Percentiles rank a stretch among this genome's conserved stretches.
These are phyloP conservation scores for Eutrigla gurnardus DNA, from an alignment of 2,797 vertebrate species.

Conservation along the genomic window DNA sequence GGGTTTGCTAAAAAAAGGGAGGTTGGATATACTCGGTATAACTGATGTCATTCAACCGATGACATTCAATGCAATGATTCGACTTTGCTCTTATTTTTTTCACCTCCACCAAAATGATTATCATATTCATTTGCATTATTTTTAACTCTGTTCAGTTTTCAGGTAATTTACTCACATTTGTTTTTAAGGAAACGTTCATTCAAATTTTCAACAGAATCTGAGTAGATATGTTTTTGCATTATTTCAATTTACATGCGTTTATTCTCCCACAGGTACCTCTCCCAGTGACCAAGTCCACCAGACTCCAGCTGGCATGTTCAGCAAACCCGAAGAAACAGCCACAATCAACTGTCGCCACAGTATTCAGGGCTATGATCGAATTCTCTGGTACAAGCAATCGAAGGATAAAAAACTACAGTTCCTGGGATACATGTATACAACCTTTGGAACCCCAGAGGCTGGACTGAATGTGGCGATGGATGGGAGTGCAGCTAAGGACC, in stretches of 20 bases:
- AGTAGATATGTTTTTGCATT: background rate
- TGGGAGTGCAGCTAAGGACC: constrained; percentile 27
- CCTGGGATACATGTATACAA: background rate
- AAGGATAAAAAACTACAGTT: background rate
- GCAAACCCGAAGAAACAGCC: background rate
- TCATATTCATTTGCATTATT: background rate
- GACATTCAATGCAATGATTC: background rate
- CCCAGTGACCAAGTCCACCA: background rate
- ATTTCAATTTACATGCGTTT: background rate
- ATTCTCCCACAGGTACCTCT: background rate
- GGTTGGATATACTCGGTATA: background rate
- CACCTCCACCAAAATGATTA: background rate
- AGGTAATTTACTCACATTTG: background rate
- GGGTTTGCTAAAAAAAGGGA: background rate
- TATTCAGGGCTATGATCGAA: background rate
- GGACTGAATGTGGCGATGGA: constrained; percentile 18
- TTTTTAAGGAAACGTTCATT: too few species aligned
- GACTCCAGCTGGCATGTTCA: background rate
- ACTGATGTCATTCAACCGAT: background rate
- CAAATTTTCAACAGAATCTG: too few species aligned
- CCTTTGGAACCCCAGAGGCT: background rate
- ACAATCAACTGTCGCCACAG: background rate
- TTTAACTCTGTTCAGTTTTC: background rate
- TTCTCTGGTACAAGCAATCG: background rate
- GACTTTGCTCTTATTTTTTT: background rate